Conservation (phyloP, 2,888 invertebrate species). For the Melieria crassipennis region DNA sequence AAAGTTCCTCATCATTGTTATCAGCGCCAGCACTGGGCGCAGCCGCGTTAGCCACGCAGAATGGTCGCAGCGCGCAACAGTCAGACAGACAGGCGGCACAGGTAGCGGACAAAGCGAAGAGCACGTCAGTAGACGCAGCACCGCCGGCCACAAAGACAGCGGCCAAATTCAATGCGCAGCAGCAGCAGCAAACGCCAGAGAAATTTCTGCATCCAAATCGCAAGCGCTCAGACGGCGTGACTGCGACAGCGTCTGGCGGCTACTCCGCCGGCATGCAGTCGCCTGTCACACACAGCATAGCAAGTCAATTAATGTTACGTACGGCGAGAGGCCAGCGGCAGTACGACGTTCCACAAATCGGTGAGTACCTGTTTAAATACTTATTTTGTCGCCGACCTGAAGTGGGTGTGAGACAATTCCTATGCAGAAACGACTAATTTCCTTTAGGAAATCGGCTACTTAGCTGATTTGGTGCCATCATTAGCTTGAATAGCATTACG, state of each 20-base stretch:
- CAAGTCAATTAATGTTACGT: constrained; percentile 81
- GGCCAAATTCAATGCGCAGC: constrained; percentile 35
- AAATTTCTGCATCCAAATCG: constrained; percentile 57
- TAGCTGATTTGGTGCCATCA: no score
- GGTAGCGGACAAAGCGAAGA: constrained; percentile 21
- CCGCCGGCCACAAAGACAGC: constrained; percentile 27
- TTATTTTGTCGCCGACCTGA: neutral
- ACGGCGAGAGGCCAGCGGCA: constrained; percentile 79
- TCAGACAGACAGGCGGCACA: neutral
- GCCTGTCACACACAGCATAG: constrained; percentile 69
- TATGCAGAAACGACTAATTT: no score
- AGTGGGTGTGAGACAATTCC: no score
- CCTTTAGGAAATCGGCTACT: no score
- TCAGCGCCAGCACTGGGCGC: neutral
- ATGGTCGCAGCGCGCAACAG: no score
- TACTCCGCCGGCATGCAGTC: constrained; percentile 48
- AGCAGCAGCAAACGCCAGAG: constrained; percentile 47
- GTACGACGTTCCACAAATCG: constrained; percentile 88
- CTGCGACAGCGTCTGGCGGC: constrained; percentile 39
- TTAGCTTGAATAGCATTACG: no score
- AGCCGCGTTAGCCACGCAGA: neutral
- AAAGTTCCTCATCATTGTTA: constrained; percentile 33
- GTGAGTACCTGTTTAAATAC: constrained; percentile 68
- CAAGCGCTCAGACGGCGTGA: constrained; percentile 56
- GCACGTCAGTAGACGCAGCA: constrained; percentile 4